phyloP scores from a whole-genome alignment of 1,140 invertebrate genomes.

The Diploscapter pachys region DNA sequence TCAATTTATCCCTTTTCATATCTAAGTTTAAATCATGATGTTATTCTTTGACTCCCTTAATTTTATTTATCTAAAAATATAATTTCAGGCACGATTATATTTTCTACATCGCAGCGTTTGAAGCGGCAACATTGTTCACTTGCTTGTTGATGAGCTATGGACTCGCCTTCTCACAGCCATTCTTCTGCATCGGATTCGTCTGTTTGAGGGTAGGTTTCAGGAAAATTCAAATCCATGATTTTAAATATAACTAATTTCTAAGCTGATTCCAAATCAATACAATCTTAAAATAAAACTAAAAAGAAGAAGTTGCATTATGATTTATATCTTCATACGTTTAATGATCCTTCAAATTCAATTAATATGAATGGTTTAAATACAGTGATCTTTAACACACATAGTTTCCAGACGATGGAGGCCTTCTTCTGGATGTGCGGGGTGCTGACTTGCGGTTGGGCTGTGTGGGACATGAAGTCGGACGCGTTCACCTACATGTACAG shows the following conservation, averaged over 20 bases:
- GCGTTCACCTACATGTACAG: background rate
- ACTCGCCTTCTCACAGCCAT: slow-evolving; percentile 1
- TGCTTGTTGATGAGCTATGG: slow-evolving; percentile 5
- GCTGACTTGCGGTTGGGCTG: slow-evolving; percentile 11
- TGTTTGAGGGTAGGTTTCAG: slow-evolving; percentile 1
- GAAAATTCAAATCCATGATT: background rate
- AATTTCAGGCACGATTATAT: background rate
- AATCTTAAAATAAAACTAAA: too few relatives aligned
- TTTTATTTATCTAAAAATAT: too few relatives aligned
- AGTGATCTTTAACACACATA: background rate
- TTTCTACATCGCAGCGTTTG: slow-evolving; percentile 8
- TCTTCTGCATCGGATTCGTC: slow-evolving; percentile 11
- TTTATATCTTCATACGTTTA: background rate
- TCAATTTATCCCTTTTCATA: too few relatives aligned
- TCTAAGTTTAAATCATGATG: too few relatives aligned
- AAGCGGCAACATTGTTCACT: background rate
- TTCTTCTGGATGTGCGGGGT: background rate
- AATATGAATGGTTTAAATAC: background rate
- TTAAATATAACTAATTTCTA: background rate
- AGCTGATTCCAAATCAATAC: too few relatives aligned
- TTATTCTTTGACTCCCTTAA: background rate
- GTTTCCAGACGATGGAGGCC: slow-evolving; percentile 8
- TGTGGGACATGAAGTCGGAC: slow-evolving; percentile 2
- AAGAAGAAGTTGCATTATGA: background rate
- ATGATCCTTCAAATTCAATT: background rate